These are phyloP conservation scores for Sialis fuliginosa DNA, from an alignment of 2,888 invertebrate species.

Conservation along the genomic window DNA sequence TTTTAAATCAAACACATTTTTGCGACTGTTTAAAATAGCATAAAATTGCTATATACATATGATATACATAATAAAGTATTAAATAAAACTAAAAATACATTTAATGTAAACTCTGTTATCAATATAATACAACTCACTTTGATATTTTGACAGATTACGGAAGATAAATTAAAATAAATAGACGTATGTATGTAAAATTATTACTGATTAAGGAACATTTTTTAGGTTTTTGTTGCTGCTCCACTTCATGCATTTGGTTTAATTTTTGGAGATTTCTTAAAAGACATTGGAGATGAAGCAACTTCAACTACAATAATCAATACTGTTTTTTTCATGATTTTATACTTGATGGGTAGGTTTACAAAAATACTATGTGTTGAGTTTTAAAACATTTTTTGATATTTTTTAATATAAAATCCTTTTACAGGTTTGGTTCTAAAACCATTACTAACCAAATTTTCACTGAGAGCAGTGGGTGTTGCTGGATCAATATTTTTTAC, in stretches of 20 bases:
- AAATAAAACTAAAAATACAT: no score
- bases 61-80: no score
- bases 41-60: no score
- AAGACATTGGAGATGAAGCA: slow-evolving; percentile 44
- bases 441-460: slow-evolving; percentile 42
- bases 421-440: slow-evolving; percentile 48
- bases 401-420: no score
- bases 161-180: no score
- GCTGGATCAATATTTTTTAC: slow-evolving; percentile 44
- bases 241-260: slow-evolving; percentile 52
- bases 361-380: slow-evolving; percentile 5
- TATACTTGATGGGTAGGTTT: slow-evolving; percentile 38
- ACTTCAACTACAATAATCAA: slow-evolving; percentile 51
- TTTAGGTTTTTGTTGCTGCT: slow-evolving; percentile 46
- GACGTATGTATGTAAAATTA: no score
- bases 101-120: no score
- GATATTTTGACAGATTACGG: no score
- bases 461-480: slow-evolving; percentile 47
- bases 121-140: no score
- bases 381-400: no score
- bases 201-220: neutral
- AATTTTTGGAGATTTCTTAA: slow-evolving; percentile 50
- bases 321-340: slow-evolving; percentile 46
- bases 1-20: no score
- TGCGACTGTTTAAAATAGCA: no score